Evolutionary conservation across 2,113 vertebrate genomes (phyloP).

Genomic region (Sebastes fasciatus): DNA sequence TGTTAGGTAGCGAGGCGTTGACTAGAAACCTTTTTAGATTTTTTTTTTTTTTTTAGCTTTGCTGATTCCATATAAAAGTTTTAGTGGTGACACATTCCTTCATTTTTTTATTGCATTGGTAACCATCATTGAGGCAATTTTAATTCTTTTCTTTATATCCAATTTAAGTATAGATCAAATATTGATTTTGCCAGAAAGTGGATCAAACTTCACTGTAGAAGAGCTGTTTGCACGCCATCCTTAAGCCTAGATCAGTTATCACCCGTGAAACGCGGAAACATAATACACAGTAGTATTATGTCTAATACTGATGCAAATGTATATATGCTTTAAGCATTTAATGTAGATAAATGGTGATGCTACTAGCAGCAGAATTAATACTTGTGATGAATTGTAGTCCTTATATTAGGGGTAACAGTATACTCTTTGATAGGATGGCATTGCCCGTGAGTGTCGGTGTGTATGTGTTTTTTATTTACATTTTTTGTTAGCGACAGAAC

Average conservation of each 20-base stretch:
- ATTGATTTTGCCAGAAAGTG: constrained; percentile 56
- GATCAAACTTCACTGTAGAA: constrained; percentile 58
- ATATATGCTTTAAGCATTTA: constrained; percentile 83
- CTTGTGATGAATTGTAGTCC: constrained; percentile 79
- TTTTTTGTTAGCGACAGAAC: constrained; percentile 52
- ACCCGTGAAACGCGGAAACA: constrained; percentile 63
- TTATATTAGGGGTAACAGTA: constrained; percentile 82
- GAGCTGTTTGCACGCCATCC: constrained; percentile 67
- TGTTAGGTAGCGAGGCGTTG: constrained; percentile 61
- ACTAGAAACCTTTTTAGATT: constrained; percentile 53
- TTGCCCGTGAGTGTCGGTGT: constrained; percentile 75
- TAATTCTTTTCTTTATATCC: constrained; percentile 48
- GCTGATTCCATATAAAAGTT: constrained; percentile 63
- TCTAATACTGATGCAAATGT: constrained; percentile 80
- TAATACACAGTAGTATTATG: constrained; percentile 77
- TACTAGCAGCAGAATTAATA: constrained; percentile 80
- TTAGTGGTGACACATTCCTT: constrained; percentile 76
- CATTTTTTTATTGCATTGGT: constrained; percentile 40
- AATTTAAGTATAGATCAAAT: constrained; percentile 54
- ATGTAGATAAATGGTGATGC: constrained; percentile 80
- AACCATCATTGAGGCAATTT: constrained; percentile 37
- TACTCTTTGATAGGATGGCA: constrained; percentile 78
- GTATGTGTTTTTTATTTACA: constrained; percentile 54
- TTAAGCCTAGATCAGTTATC: constrained; percentile 55
- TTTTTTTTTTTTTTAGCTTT: constrained; percentile 55